These are phyloP conservation scores for Alectura lathami DNA, from an alignment of 2,113 vertebrate genomes.

Conservation along the genomic window DNA sequence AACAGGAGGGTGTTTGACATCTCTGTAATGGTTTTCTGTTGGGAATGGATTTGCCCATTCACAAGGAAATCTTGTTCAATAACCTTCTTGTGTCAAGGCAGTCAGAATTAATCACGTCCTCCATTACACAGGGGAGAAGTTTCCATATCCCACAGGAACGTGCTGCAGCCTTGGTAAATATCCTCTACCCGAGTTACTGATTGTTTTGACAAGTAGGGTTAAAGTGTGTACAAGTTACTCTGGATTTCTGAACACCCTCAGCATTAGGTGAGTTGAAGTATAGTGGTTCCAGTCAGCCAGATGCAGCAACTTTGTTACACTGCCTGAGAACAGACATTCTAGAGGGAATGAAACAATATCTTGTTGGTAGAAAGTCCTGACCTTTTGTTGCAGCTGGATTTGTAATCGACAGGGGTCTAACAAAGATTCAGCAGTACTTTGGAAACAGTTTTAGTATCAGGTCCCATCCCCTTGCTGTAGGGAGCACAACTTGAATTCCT, in stretches of 20 bases:
- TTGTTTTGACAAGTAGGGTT: slow-evolving; percentile 42
- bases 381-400: background rate
- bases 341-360: background rate
- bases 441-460: background rate
- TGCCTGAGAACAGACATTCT: background rate
- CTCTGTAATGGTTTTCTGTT: background rate
- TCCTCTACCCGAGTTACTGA: background rate
- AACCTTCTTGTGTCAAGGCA: slow-evolving; percentile 33
- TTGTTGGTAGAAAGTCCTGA: background rate
- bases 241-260: background rate
- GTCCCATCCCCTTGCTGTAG: background rate
- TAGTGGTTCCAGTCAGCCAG: too few relatives aligned
- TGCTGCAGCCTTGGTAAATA: background rate
- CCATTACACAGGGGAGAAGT: slow-evolving; percentile 2
- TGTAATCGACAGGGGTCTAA: background rate
- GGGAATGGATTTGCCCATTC: slow-evolving; percentile 6
- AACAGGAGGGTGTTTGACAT: background rate
- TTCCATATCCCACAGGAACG: slow-evolving; percentile 37
- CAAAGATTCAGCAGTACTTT: background rate
- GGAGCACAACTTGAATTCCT: background rate
- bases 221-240: background rate
- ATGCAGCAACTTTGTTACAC: too few relatives aligned
- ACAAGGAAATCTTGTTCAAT: slow-evolving; percentile 37
- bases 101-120: slow-evolving; percentile 55
- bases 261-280: background rate